A percentile compares a stretch with the other conserved stretches of the same genome.
phyloP scores from a whole-genome alignment of 2,113 vertebrate species.

The Orthonyx spaldingii region DNA sequence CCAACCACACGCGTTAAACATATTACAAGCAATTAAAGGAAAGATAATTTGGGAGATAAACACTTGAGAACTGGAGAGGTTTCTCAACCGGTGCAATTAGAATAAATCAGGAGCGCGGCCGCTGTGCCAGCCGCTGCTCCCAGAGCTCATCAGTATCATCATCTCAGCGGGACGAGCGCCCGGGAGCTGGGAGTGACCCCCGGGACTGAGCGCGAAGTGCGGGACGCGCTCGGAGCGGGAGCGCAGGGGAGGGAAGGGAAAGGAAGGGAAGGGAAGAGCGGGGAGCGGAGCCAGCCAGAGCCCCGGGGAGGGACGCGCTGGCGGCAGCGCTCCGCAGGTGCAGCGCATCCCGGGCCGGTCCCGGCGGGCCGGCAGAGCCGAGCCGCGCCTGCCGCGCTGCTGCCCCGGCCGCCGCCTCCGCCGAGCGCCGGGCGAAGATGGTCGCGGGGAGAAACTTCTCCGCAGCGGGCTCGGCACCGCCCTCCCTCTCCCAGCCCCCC shows the following conservation, averaged over 20 bases:
- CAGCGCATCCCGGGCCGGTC: not conserved
- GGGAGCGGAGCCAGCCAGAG: not conserved
- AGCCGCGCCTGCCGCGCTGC: not conserved
- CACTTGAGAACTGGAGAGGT: conserved; percentile 19
- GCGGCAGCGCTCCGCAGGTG: conserved; percentile 9
- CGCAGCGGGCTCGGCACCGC: not conserved
- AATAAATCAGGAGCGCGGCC: not conserved
- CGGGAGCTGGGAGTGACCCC: not conserved
- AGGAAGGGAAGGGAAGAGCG: no score
- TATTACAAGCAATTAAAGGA: conserved; percentile 15
- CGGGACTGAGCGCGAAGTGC: not conserved
- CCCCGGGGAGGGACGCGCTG: not conserved
- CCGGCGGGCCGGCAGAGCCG: no score
- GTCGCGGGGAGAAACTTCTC: conserved; percentile 1
- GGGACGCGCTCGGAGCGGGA: not conserved
- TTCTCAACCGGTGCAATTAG: not conserved
- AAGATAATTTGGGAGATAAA: conserved; percentile 41
- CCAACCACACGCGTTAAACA: conserved; percentile 8
- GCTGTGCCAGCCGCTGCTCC: not conserved
- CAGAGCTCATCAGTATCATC: not conserved
- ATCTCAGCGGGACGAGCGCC: not conserved
- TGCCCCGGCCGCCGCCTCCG: not conserved
- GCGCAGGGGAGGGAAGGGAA: not conserved
- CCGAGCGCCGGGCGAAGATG: not conserved
- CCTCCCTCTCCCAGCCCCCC: not conserved